Base-by-base conservation (phyloP, 2,113 vertebrate genomes). In the Cinclus cinclus region DNA sequence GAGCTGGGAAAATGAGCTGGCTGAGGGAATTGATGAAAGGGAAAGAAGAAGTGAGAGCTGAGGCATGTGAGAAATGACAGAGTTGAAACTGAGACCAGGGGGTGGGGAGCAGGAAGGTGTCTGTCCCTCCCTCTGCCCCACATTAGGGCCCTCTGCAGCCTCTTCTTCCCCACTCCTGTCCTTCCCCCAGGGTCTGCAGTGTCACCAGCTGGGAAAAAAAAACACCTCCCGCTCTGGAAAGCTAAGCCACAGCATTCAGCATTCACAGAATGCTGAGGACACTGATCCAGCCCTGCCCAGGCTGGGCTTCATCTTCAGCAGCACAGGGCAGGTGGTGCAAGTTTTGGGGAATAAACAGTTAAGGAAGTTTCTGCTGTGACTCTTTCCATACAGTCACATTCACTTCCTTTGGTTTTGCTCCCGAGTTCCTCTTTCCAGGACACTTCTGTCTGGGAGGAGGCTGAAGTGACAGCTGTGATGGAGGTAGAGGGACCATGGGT, bases 41-140 rank as follows among this genome's bases (percentile, higher is more conserved):
- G 80, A 96, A 97, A 86, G 75, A 46, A 87, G 94, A 97, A 96
- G 67, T 83, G 87, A 95, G 47, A 94, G 27, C 22, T 42, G 39
- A n/a, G 35, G 31, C 74, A 15, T 25, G 27, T 33, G 71, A 64
- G 71, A 92, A 90, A 33, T 11, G 39, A 30, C n/a, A 7, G 13
- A 67, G 15, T 5, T 15, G 39, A 44, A 68, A 60, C 55, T 1
- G 19, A 83, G 24, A 30, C 7, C 12, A 27, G 35, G 1, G 13
- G 27, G 56, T 69, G 83, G 59, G 42, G 83, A 76, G 33, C 60
- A 55, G 71, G 75, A 69, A 41, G 49, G 35, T 82, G 70, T 30
- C 49, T 46, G 65, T 24, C 16, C 7, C 9, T 21, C 58, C 15
- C 24, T 35, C 12, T 44, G 68, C 58, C 6, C 58, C 49, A 4